phyloP scores from a whole-genome alignment of 2,888 invertebrate species.

The Formica aserva region DNA sequence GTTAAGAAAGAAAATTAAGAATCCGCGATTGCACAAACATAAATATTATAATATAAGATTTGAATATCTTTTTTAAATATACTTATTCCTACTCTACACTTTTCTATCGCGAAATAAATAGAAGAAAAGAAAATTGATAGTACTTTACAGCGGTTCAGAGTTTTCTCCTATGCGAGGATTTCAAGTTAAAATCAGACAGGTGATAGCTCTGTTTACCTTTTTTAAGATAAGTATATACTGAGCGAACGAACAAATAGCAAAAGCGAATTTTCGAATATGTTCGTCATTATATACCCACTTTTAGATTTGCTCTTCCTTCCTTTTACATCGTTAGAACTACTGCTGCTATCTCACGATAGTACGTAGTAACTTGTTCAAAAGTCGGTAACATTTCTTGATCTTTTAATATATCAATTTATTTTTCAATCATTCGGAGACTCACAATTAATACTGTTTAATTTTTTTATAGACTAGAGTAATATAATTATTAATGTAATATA shows the following conservation, averaged over 20 bases:
- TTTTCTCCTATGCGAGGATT: neutral
- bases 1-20: no score
- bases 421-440: neutral
- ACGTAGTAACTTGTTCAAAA: slow-evolving; percentile 2
- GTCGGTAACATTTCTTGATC: slow-evolving; percentile 10
- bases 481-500: neutral
- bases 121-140: neutral
- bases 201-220: neutral
- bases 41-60: neutral
- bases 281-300: neutral
- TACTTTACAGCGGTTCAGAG: neutral
- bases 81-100: neutral
- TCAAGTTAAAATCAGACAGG: neutral
- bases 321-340: neutral
- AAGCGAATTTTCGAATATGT: neutral
- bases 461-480: neutral
- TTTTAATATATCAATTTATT: neutral
- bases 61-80: neutral
- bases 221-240: neutral
- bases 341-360: slow-evolving; percentile 38
- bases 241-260: neutral
- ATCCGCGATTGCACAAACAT: neutral
- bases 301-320: neutral
- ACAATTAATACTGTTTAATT: neutral
- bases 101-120: neutral